Evolutionary conservation across 2,888 invertebrate species (phyloP).

Genomic region (Diarsia dahlii): DNA sequence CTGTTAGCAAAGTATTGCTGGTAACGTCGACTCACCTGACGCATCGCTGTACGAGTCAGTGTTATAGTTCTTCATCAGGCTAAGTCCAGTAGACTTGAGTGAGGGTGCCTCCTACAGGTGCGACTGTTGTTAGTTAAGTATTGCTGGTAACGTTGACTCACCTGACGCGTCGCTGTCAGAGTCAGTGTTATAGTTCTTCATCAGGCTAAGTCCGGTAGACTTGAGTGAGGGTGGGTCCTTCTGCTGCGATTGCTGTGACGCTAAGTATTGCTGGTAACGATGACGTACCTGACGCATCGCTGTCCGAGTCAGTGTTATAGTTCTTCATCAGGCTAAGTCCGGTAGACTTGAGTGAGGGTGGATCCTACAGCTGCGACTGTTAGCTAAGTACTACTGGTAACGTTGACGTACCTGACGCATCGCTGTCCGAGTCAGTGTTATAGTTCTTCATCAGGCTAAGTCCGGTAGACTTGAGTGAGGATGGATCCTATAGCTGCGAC

Average conservation of each 20-base stretch:
- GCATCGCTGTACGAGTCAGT: slow-evolving; percentile 88
- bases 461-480: slow-evolving; percentile 79
- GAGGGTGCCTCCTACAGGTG: slow-evolving; percentile 58
- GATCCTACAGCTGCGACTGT: slow-evolving; percentile 46
- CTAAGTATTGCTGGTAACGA: slow-evolving; percentile 59
- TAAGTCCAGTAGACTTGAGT: slow-evolving; percentile 83
- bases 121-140: slow-evolving; percentile 61
- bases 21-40: slow-evolving; percentile 75
- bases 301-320: too few species aligned
- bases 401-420: slow-evolving; percentile 77
- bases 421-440: slow-evolving; percentile 89
- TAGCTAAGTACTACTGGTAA: slow-evolving; percentile 63
- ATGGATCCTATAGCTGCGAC: slow-evolving; percentile 45
- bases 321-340: too few species aligned
- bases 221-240: slow-evolving; percentile 65
- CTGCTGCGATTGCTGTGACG: slow-evolving; percentile 54
- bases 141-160: slow-evolving; percentile 71
- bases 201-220: slow-evolving; percentile 88
- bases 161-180: slow-evolving; percentile 86
- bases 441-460: slow-evolving; percentile 91
- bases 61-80: slow-evolving; percentile 91
- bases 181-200: slow-evolving; percentile 91
- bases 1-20: slow-evolving; percentile 53
- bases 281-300: too few species aligned
- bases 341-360: slow-evolving; percentile 62